Evolutionary conservation across 2,888 invertebrate species (phyloP), one percentile per base, ranked within the genome.

Genomic region (Andrena minutula): DNA sequence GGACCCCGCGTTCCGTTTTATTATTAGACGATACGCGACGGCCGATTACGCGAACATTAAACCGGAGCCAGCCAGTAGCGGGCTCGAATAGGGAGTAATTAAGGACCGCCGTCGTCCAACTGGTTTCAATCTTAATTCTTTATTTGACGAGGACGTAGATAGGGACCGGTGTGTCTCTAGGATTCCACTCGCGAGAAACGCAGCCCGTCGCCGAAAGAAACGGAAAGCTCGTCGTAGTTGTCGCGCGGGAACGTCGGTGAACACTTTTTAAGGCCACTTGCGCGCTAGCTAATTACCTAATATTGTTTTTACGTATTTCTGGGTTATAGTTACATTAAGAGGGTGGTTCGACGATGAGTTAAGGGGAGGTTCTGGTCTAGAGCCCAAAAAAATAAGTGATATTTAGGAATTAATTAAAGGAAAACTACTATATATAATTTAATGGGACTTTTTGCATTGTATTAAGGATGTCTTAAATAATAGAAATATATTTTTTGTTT

Each of bases 81-180:
- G 23, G 63, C 56, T 56, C 53, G 56, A 74, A 49, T 32, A 23
- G 32, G 23, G 8, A 35, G 26, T 69, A 66, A 75, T 78, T 69
- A 69, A 69, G 47, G 32, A 26, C 23, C 61, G 26, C 10, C 30
- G 78, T 49, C 68, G 68, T 10, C 74, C 35, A 53, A 68, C 74
- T 74, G 68, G 74, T 69, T 68, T 63, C 63, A 16, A 66, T 74
- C 26, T 74, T 74, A 78, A 78, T 75, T 63, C 20, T 78, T 66
- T 73, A 78, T 66, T 73, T 53, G 72, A 72, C 61, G 30, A 30
- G 61, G 20, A 20, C n/a, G 30, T 6, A 6, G 41, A 28, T 23
- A 41, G 28, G 16, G 12, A 32, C 41, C 8, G 47, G 32, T 10
- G 61, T 64, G n/a, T 64, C 35, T 58, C 56, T 56, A 56, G 53